Conservation (phyloP, 1,140 invertebrate species). For the Drosophila subpulchrella region DNA sequence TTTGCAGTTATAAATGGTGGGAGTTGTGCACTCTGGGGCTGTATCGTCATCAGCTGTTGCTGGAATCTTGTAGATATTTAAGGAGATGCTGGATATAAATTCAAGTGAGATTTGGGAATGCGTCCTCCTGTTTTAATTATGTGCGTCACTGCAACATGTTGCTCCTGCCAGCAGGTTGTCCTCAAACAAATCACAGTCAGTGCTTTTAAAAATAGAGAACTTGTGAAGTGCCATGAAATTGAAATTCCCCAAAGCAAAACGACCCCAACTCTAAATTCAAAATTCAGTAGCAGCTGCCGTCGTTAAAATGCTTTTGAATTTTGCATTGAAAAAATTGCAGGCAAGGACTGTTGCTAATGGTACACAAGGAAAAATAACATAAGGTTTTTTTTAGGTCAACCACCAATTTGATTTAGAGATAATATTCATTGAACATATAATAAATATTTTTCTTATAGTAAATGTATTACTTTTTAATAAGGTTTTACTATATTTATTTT, state of each 20-base stretch:
- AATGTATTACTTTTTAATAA: too few relatives aligned
- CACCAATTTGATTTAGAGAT: background rate
- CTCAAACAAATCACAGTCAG: slow-evolving; percentile 33
- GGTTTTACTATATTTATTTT: too few relatives aligned
- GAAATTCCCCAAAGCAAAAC: background rate
- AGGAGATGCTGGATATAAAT: slow-evolving; percentile 1
- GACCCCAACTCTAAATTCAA: background rate
- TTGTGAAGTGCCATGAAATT: slow-evolving; percentile 49
- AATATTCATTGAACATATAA: too few relatives aligned
- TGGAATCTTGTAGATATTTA: slow-evolving; percentile 18
- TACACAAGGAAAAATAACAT: slow-evolving; percentile 8
- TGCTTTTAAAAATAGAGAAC: slow-evolving; percentile 40
- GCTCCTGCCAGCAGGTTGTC: slow-evolving; percentile 31
- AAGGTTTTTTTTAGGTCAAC: too few relatives aligned
- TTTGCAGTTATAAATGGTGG: slow-evolving; percentile 71
- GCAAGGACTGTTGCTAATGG: slow-evolving; percentile 47
- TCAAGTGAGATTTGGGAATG: slow-evolving; percentile 4
- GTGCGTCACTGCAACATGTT: slow-evolving; percentile 67
- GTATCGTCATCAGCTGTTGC: slow-evolving; percentile 70
- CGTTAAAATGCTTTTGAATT: slow-evolving; percentile 72
- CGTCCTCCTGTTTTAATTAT: slow-evolving; percentile 54
- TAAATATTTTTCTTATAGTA: too few relatives aligned
- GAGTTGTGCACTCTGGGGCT: slow-evolving; percentile 28
- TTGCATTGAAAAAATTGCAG: slow-evolving; percentile 40
- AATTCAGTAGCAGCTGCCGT: slow-evolving; percentile 61